Conservation (phyloP, 2,113 vertebrate species). For the Elgaria multicarinata region DNA sequence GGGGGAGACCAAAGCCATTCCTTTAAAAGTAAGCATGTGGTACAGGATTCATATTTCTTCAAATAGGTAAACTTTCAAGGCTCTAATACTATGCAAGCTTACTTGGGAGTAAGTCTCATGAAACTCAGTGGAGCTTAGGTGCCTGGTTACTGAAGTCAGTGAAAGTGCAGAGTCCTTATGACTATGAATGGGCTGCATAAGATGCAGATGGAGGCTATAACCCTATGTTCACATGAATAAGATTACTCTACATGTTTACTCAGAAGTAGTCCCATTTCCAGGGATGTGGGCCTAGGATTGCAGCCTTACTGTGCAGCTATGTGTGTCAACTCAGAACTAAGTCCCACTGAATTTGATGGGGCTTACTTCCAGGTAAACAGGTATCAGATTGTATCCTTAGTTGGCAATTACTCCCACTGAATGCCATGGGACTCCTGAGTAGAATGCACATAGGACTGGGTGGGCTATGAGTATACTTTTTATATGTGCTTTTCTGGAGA, state of each 20-base stretch:
- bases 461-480: neutral
- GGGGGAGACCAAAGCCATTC: constrained; percentile 15
- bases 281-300: neutral
- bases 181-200: neutral
- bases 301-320: neutral
- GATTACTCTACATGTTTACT: neutral
- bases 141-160: neutral
- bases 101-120: neutral
- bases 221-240: neutral
- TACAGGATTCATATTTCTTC: neutral
- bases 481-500: constrained; percentile 25
- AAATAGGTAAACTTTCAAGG: neutral
- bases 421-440: neutral
- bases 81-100: neutral
- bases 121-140: neutral
- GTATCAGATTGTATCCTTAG: neutral
- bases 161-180: too few species aligned
- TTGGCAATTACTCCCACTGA: neutral
- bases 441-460: neutral
- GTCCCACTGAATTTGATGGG: neutral
- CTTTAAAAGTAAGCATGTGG: neutral
- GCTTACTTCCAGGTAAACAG: neutral
- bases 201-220: neutral
- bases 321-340: neutral
- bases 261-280: neutral